Conservation (phyloP, 2,113 vertebrate genomes). For the Calyptomena viridis region DNA sequence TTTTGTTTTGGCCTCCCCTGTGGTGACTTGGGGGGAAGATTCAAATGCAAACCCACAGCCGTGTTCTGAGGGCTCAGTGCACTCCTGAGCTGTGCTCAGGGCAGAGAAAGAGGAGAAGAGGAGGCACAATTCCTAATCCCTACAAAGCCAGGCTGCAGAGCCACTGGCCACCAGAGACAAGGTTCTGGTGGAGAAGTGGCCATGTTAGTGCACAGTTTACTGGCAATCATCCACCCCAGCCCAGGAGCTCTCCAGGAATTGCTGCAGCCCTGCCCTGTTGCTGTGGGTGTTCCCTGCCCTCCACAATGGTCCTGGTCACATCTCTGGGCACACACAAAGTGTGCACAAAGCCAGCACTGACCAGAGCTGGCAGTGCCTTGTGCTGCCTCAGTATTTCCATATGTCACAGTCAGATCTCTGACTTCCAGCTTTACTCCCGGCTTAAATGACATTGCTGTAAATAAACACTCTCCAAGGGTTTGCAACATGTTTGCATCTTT, state of each 20-base stretch:
- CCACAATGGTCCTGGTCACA: background rate
- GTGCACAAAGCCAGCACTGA: background rate
- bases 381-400: too few species aligned
- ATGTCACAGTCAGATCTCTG: background rate
- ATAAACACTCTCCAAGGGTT: background rate
- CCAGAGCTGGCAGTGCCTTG: background rate
- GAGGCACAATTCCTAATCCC: background rate
- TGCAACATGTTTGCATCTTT: background rate
- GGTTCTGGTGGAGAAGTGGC: background rate
- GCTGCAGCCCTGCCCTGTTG: background rate
- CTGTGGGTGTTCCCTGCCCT: background rate
- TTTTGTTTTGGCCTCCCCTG: background rate
- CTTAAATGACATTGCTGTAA: background rate
- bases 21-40: background rate
- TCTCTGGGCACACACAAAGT: background rate
- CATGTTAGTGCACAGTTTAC: accelerated
- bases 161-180: background rate
- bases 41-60: background rate
- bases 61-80: background rate
- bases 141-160: background rate
- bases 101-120: background rate
- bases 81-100: background rate
- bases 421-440: background rate
- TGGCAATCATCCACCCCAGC: background rate
- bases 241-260: background rate